Percentiles rank a stretch among this genome's conserved stretches.
phyloP scores from a whole-genome alignment of 2,113 vertebrate genomes.

The Colaptes auratus region DNA sequence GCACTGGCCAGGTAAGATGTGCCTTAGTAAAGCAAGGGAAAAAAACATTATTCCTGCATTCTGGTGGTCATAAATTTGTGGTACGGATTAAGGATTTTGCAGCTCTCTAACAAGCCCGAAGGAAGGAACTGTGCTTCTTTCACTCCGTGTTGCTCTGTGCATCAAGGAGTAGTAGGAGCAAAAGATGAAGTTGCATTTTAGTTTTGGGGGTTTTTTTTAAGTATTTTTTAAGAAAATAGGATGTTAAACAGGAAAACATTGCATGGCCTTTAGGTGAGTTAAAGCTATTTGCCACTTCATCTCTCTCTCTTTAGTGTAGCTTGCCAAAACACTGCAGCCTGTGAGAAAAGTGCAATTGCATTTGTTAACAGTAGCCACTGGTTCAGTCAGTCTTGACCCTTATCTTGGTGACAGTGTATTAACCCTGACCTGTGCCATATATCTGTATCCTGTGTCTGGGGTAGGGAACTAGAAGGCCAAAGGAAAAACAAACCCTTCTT shows the following conservation, averaged over 20 bases:
- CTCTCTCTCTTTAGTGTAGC: too few relatives aligned
- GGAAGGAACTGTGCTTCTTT: background rate
- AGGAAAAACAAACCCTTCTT: background rate
- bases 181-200: background rate
- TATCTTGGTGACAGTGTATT: background rate
- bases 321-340: background rate
- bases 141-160: background rate
- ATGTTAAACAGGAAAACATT: background rate
- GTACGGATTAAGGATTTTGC: background rate
- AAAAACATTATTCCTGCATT: background rate
- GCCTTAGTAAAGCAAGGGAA: background rate
- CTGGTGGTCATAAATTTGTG: rapidly evolving
- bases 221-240: background rate
- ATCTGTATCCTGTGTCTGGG: background rate
- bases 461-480: background rate
- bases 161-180: background rate
- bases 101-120: background rate
- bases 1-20: rapidly evolving
- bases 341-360: background rate
- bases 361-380: background rate
- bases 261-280: background rate
- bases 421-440: background rate
- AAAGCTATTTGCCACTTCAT: background rate
- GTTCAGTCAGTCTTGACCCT: background rate
- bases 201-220: too few relatives aligned